phyloP scores from a whole-genome alignment of 2,888 invertebrate species.

The Mesorhabditis belari region DNA sequence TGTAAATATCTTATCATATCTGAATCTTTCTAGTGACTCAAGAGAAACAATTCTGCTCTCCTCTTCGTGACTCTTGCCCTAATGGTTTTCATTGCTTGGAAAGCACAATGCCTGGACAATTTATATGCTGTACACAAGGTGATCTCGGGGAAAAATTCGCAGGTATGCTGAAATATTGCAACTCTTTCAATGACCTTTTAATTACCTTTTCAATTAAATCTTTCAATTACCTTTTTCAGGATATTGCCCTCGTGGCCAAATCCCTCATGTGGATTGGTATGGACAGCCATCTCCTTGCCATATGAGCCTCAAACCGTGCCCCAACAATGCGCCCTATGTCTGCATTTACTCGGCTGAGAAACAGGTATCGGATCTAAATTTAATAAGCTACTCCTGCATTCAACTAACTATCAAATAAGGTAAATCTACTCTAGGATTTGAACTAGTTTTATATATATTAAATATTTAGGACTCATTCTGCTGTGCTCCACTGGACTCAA shows the following conservation, averaged over 20 bases:
- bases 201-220: background rate
- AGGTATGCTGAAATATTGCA: slow-evolving; percentile 5
- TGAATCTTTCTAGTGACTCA: slow-evolving; percentile 7
- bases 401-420: too few species aligned
- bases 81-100: slow-evolving; percentile 40
- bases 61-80: slow-evolving; percentile 30
- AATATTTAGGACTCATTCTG: slow-evolving; percentile 40
- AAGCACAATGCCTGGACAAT: slow-evolving; percentile 27
- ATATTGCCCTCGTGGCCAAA: slow-evolving; percentile 48
- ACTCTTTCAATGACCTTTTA: background rate
- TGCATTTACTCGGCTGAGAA: slow-evolving; percentile 51
- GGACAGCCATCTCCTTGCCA: slow-evolving; percentile 48
- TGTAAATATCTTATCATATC: background rate
- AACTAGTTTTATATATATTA: too few species aligned
- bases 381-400: too few species aligned
- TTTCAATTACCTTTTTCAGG: slow-evolving; percentile 13
- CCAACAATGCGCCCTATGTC: slow-evolving; percentile 47
- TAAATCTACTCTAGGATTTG: too few species aligned
- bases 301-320: slow-evolving; percentile 49
- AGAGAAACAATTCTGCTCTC: slow-evolving; percentile 32
- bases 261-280: slow-evolving; percentile 42
- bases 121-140: slow-evolving; percentile 41
- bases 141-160: slow-evolving; percentile 32
- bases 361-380: slow-evolving; percentile 28
- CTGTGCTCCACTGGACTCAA: slow-evolving; percentile 50